These are phyloP conservation scores for Oreohelix idahoensis DNA, from an alignment of 1,140 invertebrate species.

Conservation along the genomic window DNA sequence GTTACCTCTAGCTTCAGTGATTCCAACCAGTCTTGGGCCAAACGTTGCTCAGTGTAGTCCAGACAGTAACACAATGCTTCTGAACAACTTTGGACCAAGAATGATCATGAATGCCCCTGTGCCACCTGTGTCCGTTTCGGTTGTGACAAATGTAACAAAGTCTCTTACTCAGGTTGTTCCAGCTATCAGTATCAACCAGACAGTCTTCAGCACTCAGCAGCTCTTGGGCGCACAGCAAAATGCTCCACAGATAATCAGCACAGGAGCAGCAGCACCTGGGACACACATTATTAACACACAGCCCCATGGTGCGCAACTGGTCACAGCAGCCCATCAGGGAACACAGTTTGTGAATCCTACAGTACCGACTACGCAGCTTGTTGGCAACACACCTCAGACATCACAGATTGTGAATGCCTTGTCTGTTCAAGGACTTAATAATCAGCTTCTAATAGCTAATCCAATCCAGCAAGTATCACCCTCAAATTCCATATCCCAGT, in stretches of 20 bases:
- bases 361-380: background rate
- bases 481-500: slow-evolving; percentile 10
- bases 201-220: background rate
- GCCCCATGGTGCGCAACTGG: background rate
- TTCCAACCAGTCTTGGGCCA: slow-evolving; percentile 11
- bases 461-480: slow-evolving; percentile 35
- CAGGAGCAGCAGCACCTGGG: background rate
- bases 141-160: slow-evolving; percentile 32
- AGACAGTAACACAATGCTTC: background rate
- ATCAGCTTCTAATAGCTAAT: slow-evolving; percentile 24
- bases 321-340: background rate
- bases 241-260: background rate
- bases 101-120: slow-evolving; percentile 32
- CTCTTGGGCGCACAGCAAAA: slow-evolving; percentile 10
- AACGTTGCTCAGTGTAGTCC: background rate
- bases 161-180: slow-evolving; percentile 31
- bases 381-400: background rate
- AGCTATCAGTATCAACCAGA: slow-evolving; percentile 22
- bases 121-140: slow-evolving; percentile 28
- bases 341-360: background rate
- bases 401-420: slow-evolving; percentile 26
- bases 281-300: slow-evolving; percentile 16
- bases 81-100: slow-evolving; percentile 27
- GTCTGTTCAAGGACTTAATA: slow-evolving; percentile 4
- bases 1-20: slow-evolving; percentile 10